A percentile compares a stretch with the other conserved stretches of the same genome.
Evolutionary conservation across 2,888 invertebrate genomes (phyloP).

Genomic region (Archips crataeganus): DNA sequence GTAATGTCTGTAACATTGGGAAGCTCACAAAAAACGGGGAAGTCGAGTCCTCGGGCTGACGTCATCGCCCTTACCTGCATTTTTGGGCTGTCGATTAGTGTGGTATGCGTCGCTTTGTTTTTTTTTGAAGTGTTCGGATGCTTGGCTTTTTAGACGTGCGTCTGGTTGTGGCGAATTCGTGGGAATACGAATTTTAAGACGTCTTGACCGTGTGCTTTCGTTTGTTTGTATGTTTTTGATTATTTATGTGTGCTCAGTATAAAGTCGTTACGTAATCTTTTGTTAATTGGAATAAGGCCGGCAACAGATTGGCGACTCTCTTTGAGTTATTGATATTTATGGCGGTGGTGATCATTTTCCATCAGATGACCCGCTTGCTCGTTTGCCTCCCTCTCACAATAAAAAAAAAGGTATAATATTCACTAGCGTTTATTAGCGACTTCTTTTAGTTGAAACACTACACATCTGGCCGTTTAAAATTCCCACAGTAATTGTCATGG

Average conservation of each 20-base stretch:
- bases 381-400: too few species aligned
- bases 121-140: conserved; percentile 46
- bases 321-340: too few species aligned
- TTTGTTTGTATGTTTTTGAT: neutral
- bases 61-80: conserved; percentile 44
- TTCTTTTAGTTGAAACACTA: too few species aligned
- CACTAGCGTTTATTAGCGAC: too few species aligned
- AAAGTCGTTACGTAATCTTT: neutral
- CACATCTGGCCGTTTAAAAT: too few species aligned
- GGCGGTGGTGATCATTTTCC: too few species aligned
- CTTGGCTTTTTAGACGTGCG: conserved; percentile 44
- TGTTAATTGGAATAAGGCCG: neutral
- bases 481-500: too few species aligned
- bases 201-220: neutral
- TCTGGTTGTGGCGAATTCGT: conserved; percentile 45
- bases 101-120: conserved; percentile 57
- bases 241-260: neutral
- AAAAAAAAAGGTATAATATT: too few species aligned
- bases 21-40: conserved; percentile 32
- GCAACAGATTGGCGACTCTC: too few species aligned
- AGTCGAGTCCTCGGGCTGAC: conserved; percentile 19
- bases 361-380: too few species aligned
- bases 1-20: neutral
- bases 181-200: conserved; percentile 45
- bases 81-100: conserved; percentile 58